phyloP scores from a whole-genome alignment of 1,140 invertebrate species.

The Mizuhopecten yessoensis region DNA sequence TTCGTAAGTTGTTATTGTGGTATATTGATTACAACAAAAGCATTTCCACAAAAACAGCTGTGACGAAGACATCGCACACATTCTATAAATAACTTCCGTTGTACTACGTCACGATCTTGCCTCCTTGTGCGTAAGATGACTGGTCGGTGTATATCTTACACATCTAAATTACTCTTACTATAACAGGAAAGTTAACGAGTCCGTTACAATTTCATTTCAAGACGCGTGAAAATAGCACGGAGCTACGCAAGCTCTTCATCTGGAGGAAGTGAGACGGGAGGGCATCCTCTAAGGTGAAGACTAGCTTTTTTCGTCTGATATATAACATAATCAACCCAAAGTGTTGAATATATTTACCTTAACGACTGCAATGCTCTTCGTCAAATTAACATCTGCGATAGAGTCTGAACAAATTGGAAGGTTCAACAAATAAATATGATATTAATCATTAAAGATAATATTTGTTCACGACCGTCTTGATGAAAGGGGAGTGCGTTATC shows the following conservation, averaged over 20 bases:
- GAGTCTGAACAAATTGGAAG: too few species aligned
- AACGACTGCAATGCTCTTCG: too few species aligned
- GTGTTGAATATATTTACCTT: too few species aligned
- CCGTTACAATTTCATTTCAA: background rate
- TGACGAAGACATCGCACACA: background rate
- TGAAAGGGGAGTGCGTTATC: too few species aligned
- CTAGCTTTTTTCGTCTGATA: background rate
- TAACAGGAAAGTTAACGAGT: background rate
- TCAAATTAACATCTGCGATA: too few species aligned
- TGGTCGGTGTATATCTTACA: background rate
- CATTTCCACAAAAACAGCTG: background rate
- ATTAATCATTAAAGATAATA: too few species aligned
- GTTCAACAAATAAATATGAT: too few species aligned
- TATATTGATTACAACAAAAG: background rate
- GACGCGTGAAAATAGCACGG: conserved; percentile 12
- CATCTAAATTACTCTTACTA: background rate
- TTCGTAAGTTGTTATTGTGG: background rate
- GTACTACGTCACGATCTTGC: background rate
- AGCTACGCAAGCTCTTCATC: background rate
- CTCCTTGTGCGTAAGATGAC: background rate
- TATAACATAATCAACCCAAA: too few species aligned
- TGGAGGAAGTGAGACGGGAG: background rate
- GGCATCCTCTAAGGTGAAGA: background rate
- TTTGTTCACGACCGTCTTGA: too few species aligned
- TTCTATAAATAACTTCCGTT: conserved; percentile 26